Evolutionary conservation across 2,797 vertebrate species (phyloP).

Genomic region (Nannoperca obscura): DNA sequence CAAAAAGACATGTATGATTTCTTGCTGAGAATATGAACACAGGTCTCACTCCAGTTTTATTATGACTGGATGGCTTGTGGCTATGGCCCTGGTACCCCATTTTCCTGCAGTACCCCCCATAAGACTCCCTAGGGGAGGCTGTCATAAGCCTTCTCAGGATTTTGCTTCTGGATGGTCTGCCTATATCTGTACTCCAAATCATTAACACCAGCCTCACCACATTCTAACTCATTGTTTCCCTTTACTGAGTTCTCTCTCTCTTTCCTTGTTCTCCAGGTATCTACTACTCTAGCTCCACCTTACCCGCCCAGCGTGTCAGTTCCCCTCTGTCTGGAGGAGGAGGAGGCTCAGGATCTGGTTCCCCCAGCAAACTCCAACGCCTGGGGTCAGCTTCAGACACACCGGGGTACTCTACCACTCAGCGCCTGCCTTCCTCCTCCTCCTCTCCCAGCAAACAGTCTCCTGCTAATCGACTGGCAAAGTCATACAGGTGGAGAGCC

Average conservation of each 20-base stretch:
- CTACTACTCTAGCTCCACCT: constrained; percentile 96
- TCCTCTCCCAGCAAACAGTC: constrained; percentile 95
- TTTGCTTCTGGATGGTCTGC: background rate
- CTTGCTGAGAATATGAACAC: no score
- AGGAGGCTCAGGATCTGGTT: constrained; percentile 81
- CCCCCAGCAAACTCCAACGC: constrained; percentile 94
- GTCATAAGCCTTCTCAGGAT: background rate
- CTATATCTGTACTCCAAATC: background rate
- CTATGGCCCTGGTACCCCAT: no score
- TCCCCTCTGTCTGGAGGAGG: constrained; percentile 91
- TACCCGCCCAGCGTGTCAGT: constrained; percentile 94
- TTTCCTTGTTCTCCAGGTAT: constrained; percentile 73
- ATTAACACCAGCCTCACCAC: background rate
- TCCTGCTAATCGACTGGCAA: constrained; percentile 91
- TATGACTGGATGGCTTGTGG: no score
- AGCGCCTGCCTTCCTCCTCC: constrained; percentile 87
- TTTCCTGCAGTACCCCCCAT: no score
- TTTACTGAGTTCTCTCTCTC: background rate
- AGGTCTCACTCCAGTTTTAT: no score
- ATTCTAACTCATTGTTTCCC: background rate
- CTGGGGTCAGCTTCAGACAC: constrained; percentile 90
- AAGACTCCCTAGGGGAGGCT: no score
- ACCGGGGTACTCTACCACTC: constrained; percentile 88
- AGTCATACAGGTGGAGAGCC: constrained; percentile 91
- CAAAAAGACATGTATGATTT: no score